phyloP scores from a whole-genome alignment of 2,113 vertebrate genomes.

The Cynopterus brachyotis region DNA sequence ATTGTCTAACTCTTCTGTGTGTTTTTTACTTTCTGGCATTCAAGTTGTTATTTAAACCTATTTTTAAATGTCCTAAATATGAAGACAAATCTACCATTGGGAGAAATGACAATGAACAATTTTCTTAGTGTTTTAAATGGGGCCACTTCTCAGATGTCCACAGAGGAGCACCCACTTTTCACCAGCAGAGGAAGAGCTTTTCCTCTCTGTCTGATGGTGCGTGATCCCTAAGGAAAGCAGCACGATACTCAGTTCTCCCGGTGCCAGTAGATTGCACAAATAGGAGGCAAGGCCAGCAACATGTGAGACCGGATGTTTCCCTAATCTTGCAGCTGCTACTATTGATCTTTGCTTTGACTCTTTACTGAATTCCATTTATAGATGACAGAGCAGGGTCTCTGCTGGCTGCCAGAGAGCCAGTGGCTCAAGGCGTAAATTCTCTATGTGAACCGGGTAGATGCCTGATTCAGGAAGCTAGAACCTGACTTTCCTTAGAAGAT shows the following conservation, averaged over 20 bases:
- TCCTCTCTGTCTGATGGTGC: neutral
- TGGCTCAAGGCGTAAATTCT: neutral
- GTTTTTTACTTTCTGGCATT: neutral
- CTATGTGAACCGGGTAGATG: neutral
- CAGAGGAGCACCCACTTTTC: neutral
- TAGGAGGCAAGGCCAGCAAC: neutral
- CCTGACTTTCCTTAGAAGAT: neutral
- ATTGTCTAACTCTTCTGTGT: neutral
- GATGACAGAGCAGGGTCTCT: neutral
- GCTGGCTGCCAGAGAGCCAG: neutral
- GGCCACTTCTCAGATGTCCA: neutral
- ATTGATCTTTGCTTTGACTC: neutral
- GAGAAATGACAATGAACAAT: neutral
- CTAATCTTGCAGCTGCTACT: slow-evolving; percentile 62
- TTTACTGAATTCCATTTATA: neutral
- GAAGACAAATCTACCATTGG: neutral
- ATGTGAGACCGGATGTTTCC: slow-evolving; percentile 28
- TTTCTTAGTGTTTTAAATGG: neutral
- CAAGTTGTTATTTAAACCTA: neutral
- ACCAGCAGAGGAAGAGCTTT: neutral
- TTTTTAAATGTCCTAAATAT: neutral
- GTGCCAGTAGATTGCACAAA: neutral
- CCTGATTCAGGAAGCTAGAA: neutral
- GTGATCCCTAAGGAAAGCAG: neutral
- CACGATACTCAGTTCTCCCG: neutral